Evolutionary conservation across 2,888 invertebrate genomes (phyloP).

Genomic region (Aporophyla nigra): DNA sequence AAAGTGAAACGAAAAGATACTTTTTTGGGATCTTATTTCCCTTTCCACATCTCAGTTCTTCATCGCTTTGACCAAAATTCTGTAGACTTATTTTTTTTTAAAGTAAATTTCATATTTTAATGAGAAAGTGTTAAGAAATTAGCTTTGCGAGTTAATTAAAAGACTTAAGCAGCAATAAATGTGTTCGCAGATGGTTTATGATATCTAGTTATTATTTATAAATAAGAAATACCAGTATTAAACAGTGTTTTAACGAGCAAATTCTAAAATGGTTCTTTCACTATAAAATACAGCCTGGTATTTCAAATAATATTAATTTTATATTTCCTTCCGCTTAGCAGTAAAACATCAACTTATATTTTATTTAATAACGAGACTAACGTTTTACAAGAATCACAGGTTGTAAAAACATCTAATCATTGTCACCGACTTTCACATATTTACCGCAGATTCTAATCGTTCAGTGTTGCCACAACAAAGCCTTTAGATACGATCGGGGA

Average conservation of each 20-base stretch:
- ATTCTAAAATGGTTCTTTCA: constrained; percentile 11
- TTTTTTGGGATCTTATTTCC: constrained; percentile 2
- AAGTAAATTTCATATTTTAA: constrained; percentile 23
- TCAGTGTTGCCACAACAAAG: constrained; percentile 63
- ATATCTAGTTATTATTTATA: constrained; percentile 19
- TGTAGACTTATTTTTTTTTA: background rate
- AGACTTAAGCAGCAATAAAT: constrained; percentile 15
- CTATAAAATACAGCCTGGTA: background rate
- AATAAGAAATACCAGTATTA: constrained; percentile 27
- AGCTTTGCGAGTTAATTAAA: constrained; percentile 28
- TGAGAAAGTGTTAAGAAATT: constrained; percentile 40
- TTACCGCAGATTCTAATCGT: constrained; percentile 58
- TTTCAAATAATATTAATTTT: constrained; percentile 6
- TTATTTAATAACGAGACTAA: constrained; percentile 27
- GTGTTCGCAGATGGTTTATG: constrained; percentile 1
- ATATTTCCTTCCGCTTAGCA: background rate
- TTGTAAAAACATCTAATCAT: constrained; percentile 43
- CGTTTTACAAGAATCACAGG: constrained; percentile 2
- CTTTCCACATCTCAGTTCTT: background rate
- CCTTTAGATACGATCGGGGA: constrained; percentile 64
- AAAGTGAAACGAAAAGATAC: background rate
- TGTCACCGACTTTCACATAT: constrained; percentile 65
- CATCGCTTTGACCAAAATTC: background rate
- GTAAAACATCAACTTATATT: constrained; percentile 4
- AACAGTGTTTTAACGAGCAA: constrained; percentile 27